Evolutionary conservation across 2,113 vertebrate genomes (phyloP).

Genomic region (Cottus gobio): DNA sequence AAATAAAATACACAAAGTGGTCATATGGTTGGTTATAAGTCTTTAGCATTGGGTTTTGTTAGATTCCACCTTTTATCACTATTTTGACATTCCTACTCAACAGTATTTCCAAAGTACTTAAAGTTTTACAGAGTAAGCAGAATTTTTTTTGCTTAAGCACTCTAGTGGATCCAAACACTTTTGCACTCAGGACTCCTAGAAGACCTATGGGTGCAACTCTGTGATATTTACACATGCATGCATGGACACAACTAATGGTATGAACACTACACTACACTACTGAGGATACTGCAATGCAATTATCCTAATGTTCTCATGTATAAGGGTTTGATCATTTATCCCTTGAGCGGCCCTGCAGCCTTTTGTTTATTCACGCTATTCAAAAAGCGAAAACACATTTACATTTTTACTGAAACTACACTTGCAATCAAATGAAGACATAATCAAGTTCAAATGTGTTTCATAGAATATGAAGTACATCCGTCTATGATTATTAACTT

Average conservation of each 20-base stretch:
- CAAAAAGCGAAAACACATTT: slow-evolving; percentile 51
- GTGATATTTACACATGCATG: slow-evolving; percentile 35
- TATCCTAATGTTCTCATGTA: slow-evolving; percentile 34
- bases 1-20: slow-evolving; percentile 7
- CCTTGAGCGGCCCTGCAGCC: slow-evolving; percentile 32
- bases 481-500: slow-evolving; percentile 71
- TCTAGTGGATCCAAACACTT: slow-evolving; percentile 41
- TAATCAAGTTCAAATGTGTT: slow-evolving; percentile 63
- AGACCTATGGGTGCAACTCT: slow-evolving; percentile 49
- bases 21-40: neutral
- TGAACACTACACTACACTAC: slow-evolving; percentile 34
- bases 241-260: slow-evolving; percentile 37
- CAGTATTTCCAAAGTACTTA: slow-evolving; percentile 28
- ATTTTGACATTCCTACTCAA: slow-evolving; percentile 35
- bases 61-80: slow-evolving; percentile 14
- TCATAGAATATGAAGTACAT: slow-evolving; percentile 70
- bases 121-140: slow-evolving; percentile 40
- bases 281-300: slow-evolving; percentile 49
- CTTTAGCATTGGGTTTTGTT: neutral
- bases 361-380: slow-evolving; percentile 58
- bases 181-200: slow-evolving; percentile 51
- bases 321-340: slow-evolving; percentile 47
- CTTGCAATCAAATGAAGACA: slow-evolving; percentile 54
- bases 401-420: slow-evolving; percentile 44
- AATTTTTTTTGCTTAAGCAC: slow-evolving; percentile 4